Conservation (phyloP, 2,888 invertebrate species). For the Venusia cambrica region DNA sequence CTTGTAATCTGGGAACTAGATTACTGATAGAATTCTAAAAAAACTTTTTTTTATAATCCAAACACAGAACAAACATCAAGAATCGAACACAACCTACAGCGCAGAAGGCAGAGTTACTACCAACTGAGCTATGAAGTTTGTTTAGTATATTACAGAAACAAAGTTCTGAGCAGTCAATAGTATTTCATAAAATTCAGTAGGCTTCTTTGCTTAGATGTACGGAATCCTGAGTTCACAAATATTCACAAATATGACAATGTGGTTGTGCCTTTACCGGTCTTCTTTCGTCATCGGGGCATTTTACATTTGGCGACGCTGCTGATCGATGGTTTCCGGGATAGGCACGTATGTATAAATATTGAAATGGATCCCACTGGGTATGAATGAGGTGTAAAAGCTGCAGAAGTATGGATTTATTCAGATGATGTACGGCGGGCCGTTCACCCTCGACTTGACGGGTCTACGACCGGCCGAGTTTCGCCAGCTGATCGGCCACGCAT, state of each 20-base stretch:
- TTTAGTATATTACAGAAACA: no score
- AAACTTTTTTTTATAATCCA: no score
- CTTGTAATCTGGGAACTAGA: no score
- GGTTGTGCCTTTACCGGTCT: constrained; percentile 29
- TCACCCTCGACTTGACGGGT: constrained; percentile 61
- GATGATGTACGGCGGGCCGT: constrained; percentile 61
- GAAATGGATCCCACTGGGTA: constrained; percentile 65
- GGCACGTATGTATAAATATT: constrained; percentile 54
- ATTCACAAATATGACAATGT: constrained; percentile 8
- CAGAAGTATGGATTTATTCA: constrained; percentile 64
- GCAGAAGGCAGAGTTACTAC: no score
- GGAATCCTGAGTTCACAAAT: no score
- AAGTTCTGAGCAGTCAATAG: no score
- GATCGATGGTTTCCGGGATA: constrained; percentile 54
- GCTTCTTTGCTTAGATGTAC: no score
- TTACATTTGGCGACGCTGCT: constrained; percentile 27
- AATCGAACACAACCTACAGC: no score
- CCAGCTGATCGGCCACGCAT: constrained; percentile 64
- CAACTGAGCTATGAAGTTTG: no score
- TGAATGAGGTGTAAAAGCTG: constrained; percentile 61
- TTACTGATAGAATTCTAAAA: no score
- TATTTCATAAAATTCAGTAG: no score
- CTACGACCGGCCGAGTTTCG: constrained; percentile 73
- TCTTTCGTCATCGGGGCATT: constrained; percentile 11
- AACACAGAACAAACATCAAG: no score